These are phyloP conservation scores for Triplophysa yarkandensis DNA, from an alignment of 2,797 vertebrate genomes.

Conservation along the genomic window DNA sequence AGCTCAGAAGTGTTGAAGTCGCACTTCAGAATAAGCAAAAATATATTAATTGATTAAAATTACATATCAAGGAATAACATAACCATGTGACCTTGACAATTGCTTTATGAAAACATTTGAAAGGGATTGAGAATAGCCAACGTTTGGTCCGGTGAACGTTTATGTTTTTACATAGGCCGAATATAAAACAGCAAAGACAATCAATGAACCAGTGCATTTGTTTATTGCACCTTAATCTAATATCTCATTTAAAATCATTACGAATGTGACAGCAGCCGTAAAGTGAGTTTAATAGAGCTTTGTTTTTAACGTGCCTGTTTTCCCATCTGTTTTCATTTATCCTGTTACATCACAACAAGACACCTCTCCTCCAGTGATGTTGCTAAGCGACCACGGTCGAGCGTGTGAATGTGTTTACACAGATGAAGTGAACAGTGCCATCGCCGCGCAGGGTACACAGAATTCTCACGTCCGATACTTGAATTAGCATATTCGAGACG, in stretches of 20 bases:
- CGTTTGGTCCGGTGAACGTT: constrained; percentile 7
- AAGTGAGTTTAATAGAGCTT: background rate
- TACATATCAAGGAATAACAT: too few relatives aligned
- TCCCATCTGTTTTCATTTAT: constrained; percentile 28
- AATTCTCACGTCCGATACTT: constrained; percentile 31
- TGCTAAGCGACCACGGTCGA: constrained; percentile 66
- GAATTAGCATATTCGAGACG: constrained; percentile 22
- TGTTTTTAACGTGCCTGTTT: constrained; percentile 14
- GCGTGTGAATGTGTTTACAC: constrained; percentile 60
- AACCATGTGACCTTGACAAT: too few relatives aligned
- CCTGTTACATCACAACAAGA: constrained; percentile 29
- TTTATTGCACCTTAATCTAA: constrained; percentile 10
- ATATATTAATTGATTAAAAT: too few relatives aligned
- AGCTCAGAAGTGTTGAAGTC: background rate
- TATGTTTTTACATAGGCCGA: constrained; percentile 23
- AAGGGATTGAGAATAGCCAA: too few relatives aligned
- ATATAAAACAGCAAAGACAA: constrained; percentile 41
- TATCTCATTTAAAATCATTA: background rate
- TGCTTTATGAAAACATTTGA: too few relatives aligned
- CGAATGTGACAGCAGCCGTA: too few relatives aligned
- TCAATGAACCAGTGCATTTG: background rate
- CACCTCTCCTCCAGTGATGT: constrained; percentile 55
- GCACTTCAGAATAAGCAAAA: background rate
- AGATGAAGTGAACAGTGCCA: constrained; percentile 52
- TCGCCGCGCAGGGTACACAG: constrained; percentile 29